These are phyloP conservation scores for Coelopa pilipes DNA, from an alignment of 2,888 invertebrate species.

Conservation along the genomic window DNA sequence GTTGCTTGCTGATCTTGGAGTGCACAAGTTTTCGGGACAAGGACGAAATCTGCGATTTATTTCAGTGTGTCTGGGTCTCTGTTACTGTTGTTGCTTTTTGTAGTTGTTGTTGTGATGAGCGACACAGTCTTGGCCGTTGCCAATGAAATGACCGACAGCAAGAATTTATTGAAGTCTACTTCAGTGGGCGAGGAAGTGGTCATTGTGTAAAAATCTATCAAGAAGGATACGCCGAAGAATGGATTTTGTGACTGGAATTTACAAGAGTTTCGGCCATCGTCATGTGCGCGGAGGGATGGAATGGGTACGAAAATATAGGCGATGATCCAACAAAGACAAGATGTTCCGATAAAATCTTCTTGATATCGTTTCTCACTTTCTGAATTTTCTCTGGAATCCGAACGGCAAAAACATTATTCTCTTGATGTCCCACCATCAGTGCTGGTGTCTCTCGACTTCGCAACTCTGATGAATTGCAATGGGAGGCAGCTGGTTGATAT, in stretches of 20 bases:
- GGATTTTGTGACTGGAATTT: neutral
- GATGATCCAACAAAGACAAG: too few species aligned
- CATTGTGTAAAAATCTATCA: too few species aligned
- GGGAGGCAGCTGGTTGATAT: neutral
- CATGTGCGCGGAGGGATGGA: too few species aligned
- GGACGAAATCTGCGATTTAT: constrained; percentile 24
- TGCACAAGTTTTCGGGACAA: neutral
- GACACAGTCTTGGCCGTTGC: too few species aligned
- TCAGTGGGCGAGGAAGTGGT: too few species aligned
- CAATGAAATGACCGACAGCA: too few species aligned
- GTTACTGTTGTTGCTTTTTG: too few species aligned
- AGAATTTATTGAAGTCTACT: too few species aligned
- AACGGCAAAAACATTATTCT: neutral
- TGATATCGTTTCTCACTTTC: neutral
- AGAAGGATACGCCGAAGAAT: neutral
- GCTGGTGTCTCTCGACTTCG: neutral
- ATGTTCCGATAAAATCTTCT: neutral
- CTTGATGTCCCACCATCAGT: neutral
- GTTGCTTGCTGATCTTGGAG: neutral
- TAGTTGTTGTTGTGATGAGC: neutral
- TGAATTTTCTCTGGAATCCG: too few species aligned
- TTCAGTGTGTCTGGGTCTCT: constrained; percentile 1
- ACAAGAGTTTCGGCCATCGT: too few species aligned
- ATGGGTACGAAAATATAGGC: too few species aligned
- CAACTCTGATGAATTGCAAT: neutral